phyloP scores from a whole-genome alignment of 2,888 invertebrate species.

The Eulithis prunata region DNA sequence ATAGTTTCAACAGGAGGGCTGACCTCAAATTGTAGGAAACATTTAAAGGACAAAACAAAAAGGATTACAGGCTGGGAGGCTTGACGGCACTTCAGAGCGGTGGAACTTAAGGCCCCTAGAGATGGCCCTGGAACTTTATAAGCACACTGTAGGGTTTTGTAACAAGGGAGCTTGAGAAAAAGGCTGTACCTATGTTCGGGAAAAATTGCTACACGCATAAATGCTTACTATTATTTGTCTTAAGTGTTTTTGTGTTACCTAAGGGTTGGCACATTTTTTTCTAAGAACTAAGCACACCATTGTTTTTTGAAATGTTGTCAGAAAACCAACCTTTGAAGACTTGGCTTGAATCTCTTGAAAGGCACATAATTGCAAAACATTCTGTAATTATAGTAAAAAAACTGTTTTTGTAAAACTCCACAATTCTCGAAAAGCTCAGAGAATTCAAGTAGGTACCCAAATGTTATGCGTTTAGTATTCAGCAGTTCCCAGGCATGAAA shows the following conservation, averaged over 20 bases:
- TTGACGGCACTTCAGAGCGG: constrained; percentile 36
- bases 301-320: no score
- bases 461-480: constrained; percentile 1
- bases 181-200: constrained; percentile 6
- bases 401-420: no score
- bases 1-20: constrained; percentile 9
- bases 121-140: constrained; percentile 27
- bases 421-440: no score
- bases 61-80: constrained; percentile 34
- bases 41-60: constrained; percentile 36
- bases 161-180: constrained; percentile 22
- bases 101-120: constrained; percentile 33
- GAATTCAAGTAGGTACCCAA: background rate
- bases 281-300: no score
- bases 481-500: constrained; percentile 12
- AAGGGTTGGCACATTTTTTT: no score
- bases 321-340: no score
- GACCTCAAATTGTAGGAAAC: constrained; percentile 25
- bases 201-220: constrained; percentile 5
- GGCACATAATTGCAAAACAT: no score
- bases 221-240: background rate
- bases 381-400: no score
- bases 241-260: background rate
- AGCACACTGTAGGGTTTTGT: constrained; percentile 25
- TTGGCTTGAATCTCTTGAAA: no score